Evolutionary conservation across 1,140 invertebrate genomes (phyloP).

Genomic region (Cyclina sinensis): DNA sequence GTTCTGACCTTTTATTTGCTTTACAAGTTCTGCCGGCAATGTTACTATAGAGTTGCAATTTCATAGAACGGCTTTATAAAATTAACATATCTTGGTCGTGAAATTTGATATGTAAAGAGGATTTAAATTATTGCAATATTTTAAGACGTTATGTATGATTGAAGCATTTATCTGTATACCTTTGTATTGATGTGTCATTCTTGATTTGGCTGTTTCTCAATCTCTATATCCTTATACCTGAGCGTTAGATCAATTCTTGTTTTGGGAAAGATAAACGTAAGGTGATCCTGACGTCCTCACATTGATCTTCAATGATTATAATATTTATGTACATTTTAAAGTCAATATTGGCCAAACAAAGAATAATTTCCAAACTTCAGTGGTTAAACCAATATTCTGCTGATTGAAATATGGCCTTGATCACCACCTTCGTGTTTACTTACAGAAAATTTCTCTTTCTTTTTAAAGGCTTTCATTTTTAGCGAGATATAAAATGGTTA

Average conservation of each 20-base stretch:
- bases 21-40: too few relatives aligned
- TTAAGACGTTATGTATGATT: not conserved
- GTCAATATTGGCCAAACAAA: conserved; percentile 19
- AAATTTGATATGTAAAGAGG: not conserved
- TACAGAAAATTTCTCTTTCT: not conserved
- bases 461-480: too few relatives aligned
- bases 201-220: conserved; percentile 24
- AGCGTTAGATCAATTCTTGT: not conserved
- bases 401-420: not conserved
- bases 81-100: not conserved
- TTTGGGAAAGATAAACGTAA: conserved; percentile 26
- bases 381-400: not conserved
- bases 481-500: too few relatives aligned
- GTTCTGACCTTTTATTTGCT: too few relatives aligned
- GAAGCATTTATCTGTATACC: not conserved
- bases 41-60: too few relatives aligned
- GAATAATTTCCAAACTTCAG: not conserved
- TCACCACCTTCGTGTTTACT: not conserved
- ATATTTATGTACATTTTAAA: conserved; percentile 8
- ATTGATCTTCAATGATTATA: not conserved
- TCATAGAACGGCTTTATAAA: too few relatives aligned
- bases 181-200: conserved; percentile 1
- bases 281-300: conserved; percentile 6
- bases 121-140: conserved; percentile 26
- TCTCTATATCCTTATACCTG: not conserved